These are phyloP conservation scores for Thaleichthys pacificus DNA, from an alignment of 2,797 vertebrate genomes.

Conservation along the genomic window DNA sequence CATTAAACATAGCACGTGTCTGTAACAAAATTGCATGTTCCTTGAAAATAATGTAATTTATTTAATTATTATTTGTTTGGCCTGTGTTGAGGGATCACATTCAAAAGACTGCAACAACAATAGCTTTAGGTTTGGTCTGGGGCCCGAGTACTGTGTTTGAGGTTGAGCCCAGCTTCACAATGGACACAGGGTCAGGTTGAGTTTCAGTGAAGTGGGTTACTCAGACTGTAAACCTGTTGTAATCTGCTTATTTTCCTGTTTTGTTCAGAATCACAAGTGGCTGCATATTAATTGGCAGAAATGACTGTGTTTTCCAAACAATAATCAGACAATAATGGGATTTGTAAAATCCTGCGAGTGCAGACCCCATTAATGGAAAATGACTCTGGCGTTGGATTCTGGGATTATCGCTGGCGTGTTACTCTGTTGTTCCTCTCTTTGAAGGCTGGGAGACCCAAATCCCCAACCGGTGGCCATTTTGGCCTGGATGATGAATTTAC, in stretches of 20 bases:
- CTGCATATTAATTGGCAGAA: constrained; percentile 29
- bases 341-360: constrained; percentile 26
- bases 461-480: constrained; percentile 3
- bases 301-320: constrained; percentile 28
- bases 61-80: no score
- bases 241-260: neutral
- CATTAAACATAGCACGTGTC: no score
- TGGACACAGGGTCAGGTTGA: neutral
- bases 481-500: neutral
- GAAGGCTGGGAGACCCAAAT: neutral
- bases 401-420: constrained; percentile 12
- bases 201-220: neutral
- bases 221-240: constrained; percentile 3
- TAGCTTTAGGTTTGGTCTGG: neutral
- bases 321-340: constrained; percentile 44
- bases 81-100: no score
- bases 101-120: neutral
- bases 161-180: no score
- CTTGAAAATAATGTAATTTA: no score
- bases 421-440: neutral
- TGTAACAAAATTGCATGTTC: no score
- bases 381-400: constrained; percentile 8
- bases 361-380: neutral
- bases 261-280: constrained; percentile 11
- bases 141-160: no score